Conservation (phyloP, 1,140 invertebrate genomes). For the silkworm (Bombyx mori) region DNA sequence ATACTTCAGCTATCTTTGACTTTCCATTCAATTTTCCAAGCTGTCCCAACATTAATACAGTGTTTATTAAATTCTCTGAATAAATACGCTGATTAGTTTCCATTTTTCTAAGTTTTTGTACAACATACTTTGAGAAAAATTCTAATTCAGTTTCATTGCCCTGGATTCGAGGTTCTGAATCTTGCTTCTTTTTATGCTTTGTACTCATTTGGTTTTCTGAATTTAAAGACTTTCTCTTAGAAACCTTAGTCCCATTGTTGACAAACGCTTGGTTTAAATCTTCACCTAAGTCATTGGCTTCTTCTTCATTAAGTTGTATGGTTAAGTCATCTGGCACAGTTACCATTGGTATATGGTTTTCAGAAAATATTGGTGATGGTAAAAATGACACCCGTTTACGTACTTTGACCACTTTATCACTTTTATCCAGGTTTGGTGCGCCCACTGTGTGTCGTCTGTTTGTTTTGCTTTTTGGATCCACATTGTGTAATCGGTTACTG, state of each 20-base stretch:
- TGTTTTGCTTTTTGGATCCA: slow-evolving; percentile 22
- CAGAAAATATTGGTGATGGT: slow-evolving; percentile 52
- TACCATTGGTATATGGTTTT: slow-evolving; percentile 61
- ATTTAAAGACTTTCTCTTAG: slow-evolving; percentile 30
- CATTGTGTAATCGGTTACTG: slow-evolving; percentile 27
- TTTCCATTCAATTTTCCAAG: slow-evolving; percentile 56
- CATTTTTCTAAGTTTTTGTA: slow-evolving; percentile 61
- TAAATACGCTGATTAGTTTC: slow-evolving; percentile 65
- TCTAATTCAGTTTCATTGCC: slow-evolving; percentile 59
- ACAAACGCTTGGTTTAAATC: slow-evolving; percentile 46
- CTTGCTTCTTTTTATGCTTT: slow-evolving; percentile 41
- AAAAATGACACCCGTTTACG: slow-evolving; percentile 56
- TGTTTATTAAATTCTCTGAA: slow-evolving; percentile 64
- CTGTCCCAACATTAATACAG: slow-evolving; percentile 61
- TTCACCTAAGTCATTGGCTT: slow-evolving; percentile 50
- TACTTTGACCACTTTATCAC: slow-evolving; percentile 33
- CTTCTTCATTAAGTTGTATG: slow-evolving; percentile 58
- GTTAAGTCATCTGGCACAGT: slow-evolving; percentile 63
- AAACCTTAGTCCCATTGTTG: slow-evolving; percentile 24
- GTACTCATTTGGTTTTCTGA: slow-evolving; percentile 33
- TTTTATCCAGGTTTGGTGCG: slow-evolving; percentile 15
- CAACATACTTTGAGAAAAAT: slow-evolving; percentile 64
- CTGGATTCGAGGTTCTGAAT: slow-evolving; percentile 23
- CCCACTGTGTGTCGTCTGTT: slow-evolving; percentile 44
- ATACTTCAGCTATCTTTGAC: slow-evolving; percentile 49